Conservation (phyloP, 2,888 invertebrate genomes). For the Drosophila koepferae region DNA sequence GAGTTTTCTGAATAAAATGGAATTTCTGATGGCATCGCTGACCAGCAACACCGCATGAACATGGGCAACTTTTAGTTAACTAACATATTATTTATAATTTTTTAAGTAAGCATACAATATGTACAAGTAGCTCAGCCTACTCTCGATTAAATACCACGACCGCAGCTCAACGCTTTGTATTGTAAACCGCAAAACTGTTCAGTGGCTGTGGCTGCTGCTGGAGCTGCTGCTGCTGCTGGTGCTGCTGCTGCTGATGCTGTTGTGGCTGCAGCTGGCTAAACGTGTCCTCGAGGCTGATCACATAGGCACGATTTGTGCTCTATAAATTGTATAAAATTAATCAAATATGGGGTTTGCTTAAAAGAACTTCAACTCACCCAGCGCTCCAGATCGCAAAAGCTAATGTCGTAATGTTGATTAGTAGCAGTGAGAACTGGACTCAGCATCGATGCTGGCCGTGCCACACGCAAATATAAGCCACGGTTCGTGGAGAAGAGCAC, state of each 20-base stretch:
- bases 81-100: constrained; percentile 47
- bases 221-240: constrained; percentile 39
- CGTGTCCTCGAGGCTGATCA: constrained; percentile 75
- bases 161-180: constrained; percentile 32
- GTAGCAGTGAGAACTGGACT: constrained; percentile 12
- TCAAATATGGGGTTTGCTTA: background rate
- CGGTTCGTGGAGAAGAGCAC: constrained; percentile 83
- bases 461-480: constrained; percentile 78
- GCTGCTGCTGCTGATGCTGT: constrained; percentile 37
- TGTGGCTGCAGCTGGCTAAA: constrained; percentile 59
- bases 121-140: constrained; percentile 18
- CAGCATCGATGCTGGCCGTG: constrained; percentile 39
- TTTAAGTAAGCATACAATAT: constrained; percentile 33
- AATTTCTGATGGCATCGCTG: constrained; percentile 93
- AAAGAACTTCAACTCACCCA: constrained; percentile 64
- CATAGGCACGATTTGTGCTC: constrained; percentile 82
- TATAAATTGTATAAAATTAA: constrained; percentile 11
- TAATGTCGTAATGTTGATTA: constrained; percentile 61
- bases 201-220: constrained; percentile 28
- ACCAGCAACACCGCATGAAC: constrained; percentile 81
- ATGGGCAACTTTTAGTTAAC: constrained; percentile 6
- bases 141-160: constrained; percentile 27
- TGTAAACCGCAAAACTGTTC: constrained; percentile 35
- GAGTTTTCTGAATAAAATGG: constrained; percentile 98
- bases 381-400: constrained; percentile 79